Evolutionary conservation across 2,797 vertebrate genomes (phyloP), one percentile per base, ranked within the genome.

Genomic region (Leptoclinus maculatus): DNA sequence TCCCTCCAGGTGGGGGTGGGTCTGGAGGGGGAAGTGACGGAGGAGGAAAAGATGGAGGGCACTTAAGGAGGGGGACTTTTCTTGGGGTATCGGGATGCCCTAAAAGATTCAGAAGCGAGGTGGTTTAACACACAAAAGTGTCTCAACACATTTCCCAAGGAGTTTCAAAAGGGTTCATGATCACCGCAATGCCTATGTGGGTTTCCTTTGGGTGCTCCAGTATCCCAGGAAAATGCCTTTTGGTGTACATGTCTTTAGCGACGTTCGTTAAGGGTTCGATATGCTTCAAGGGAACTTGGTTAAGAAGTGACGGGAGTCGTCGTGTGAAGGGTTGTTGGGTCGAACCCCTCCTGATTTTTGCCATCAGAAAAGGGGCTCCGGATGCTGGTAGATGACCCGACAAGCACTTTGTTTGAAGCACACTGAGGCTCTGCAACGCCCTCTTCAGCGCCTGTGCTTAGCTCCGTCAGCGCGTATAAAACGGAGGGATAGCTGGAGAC

Each of bases 1-100:
- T 73, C 43, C 70, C 77, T 66, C 0, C 8, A 74, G 74, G 56
- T 36, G 56, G 60, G 51, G 41, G 10, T 49, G 67, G 49, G 71
- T 53, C 14, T 66, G 43, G 23, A 43, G 17, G 66, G 27, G 25
- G 19, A 4, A 32, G 57, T 51, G n/a, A 78, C 62, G 68, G 62
- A 36, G 54, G 71, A 53, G 45, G 72, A 71, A 36, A 78, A 74
- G 13, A 73, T 56, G 58, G 57, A 53, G 29, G 5, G 11, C 8
- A 38, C 43, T 57, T 41, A 8, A 19, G 71, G n/a, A 36, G 47
- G 53, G 12, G 2, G 58, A 57, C 11, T 66, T 65, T 73, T 21
- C 56, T 71, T 38, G 5, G 19, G 13, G 17, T 23, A 38, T 49
- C 3, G 5, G 2, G 7, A 73, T 45, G 10, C 53, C 59, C 32